These are phyloP conservation scores for Scaptomyza cyrtandrae DNA, from an alignment of 2,888 invertebrate genomes.

Conservation along the genomic window DNA sequence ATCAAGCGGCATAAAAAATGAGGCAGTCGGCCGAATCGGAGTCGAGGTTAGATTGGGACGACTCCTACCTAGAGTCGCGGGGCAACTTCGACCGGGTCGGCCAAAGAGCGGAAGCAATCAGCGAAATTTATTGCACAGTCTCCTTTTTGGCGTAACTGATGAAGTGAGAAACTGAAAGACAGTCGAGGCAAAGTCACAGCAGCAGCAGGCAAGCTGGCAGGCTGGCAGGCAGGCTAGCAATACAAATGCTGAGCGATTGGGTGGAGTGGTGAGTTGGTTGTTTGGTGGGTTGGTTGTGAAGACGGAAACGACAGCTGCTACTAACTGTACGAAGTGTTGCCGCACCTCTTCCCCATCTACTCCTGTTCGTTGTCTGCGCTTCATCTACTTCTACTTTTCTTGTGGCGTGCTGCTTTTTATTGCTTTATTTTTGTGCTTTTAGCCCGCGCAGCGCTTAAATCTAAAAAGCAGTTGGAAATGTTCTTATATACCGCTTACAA, in stretches of 20 bases:
- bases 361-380: not conserved
- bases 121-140: slow-evolving; percentile 79
- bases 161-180: slow-evolving; percentile 80
- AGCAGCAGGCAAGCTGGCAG: slow-evolving; percentile 18
- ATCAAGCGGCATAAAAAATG: slow-evolving; percentile 80
- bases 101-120: slow-evolving; percentile 73
- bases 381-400: slow-evolving; percentile 46
- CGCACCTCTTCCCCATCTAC: not conserved
- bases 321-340: slow-evolving; percentile 47
- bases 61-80: slow-evolving; percentile 32
- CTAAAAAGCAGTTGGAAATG: slow-evolving; percentile 76
- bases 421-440: slow-evolving; percentile 77
- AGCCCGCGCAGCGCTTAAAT: slow-evolving; percentile 70
- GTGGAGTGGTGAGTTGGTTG: not conserved
- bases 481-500: slow-evolving; percentile 77
- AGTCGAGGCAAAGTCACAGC: slow-evolving; percentile 72
- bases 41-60: slow-evolving; percentile 51
- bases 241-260: slow-evolving; percentile 49
- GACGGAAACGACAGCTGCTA: slow-evolving; percentile 69
- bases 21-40: slow-evolving; percentile 58
- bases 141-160: slow-evolving; percentile 79
- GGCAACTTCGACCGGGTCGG: slow-evolving; percentile 9
- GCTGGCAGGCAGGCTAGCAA: slow-evolving; percentile 26
- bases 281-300: slow-evolving; percentile 4
- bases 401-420: slow-evolving; percentile 77